A percentile compares a stretch with the other conserved stretches of the same genome.
Evolutionary conservation across 92 coral and sea anemone species (phyloP).

Genomic region (Metridium senile): DNA sequence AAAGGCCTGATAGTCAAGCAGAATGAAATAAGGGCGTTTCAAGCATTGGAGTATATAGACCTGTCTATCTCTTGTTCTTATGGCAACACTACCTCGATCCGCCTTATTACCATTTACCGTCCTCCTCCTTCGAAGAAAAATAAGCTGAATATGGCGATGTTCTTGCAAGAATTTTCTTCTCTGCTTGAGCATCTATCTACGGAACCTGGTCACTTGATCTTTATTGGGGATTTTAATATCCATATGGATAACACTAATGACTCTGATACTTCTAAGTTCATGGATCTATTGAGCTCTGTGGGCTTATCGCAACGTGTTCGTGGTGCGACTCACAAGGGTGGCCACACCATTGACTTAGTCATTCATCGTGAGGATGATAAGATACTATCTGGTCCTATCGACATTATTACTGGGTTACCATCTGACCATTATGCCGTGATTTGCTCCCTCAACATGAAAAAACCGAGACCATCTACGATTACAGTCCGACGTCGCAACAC

Average conservation of each 20-base stretch:
- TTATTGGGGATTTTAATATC: slow-evolving; percentile 43
- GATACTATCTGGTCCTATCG: slow-evolving; percentile 1
- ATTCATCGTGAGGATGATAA: slow-evolving; percentile 29
- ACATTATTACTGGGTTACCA: neutral
- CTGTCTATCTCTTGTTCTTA: slow-evolving; percentile 33
- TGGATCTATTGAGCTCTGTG: slow-evolving; percentile 31
- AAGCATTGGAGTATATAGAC: slow-evolving; percentile 49
- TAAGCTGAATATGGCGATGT: slow-evolving; percentile 32
- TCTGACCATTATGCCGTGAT: neutral
- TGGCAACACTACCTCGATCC: slow-evolving; percentile 21
- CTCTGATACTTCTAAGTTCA: slow-evolving; percentile 31
- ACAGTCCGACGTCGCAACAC: neutral
- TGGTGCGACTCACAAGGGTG: slow-evolving; percentile 33
- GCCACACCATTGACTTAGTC: slow-evolving; percentile 45
- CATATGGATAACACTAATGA: slow-evolving; percentile 34
- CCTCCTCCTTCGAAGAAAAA: slow-evolving; percentile 63
- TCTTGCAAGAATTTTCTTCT: slow-evolving; percentile 35
- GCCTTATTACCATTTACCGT: slow-evolving; percentile 49
- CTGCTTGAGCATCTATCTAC: slow-evolving; percentile 27
- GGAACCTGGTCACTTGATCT: slow-evolving; percentile 21
- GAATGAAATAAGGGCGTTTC: slow-evolving; percentile 10
- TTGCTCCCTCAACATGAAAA: neutral
- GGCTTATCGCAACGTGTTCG: slow-evolving; percentile 21
- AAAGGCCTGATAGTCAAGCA: slow-evolving; percentile 18
- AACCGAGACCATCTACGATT: neutral